A percentile compares a stretch with the other conserved stretches of the same genome.
These are phyloP conservation scores for Hybos culiciformis DNA, from an alignment of 2,888 invertebrate genomes.

Conservation along the genomic window DNA sequence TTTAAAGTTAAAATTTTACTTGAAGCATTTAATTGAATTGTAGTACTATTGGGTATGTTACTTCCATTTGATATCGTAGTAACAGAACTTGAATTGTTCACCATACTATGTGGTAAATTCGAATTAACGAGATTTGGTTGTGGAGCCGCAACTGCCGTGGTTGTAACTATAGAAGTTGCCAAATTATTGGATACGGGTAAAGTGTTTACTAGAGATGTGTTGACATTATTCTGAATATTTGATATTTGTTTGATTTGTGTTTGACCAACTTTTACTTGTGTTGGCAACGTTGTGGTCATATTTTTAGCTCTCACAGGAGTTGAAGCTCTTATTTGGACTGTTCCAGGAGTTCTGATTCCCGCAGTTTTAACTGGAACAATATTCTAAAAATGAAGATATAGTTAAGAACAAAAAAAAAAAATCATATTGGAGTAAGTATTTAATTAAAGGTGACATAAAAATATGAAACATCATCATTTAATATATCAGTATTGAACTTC, in stretches of 20 bases:
- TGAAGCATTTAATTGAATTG: constrained; percentile 5
- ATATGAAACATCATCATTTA: no score
- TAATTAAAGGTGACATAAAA: no score
- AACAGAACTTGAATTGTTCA: no score
- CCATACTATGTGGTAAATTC: constrained; percentile 25
- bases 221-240: constrained; percentile 11
- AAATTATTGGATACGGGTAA: constrained; percentile 16
- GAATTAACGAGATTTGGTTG: constrained; percentile 24
- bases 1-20: constrained; percentile 23
- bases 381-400: constrained; percentile 20
- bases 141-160: constrained; percentile 13
- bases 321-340: constrained; percentile 30
- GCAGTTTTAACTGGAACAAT: constrained; percentile 29
- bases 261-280: constrained; percentile 34
- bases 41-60: constrained; percentile 5
- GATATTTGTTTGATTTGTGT: constrained; percentile 34
- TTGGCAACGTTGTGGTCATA: constrained; percentile 16
- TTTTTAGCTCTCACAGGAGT: constrained; percentile 22
- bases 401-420: constrained; percentile 9
- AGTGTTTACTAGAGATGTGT: constrained; percentile 8
- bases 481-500: no score
- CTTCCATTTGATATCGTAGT: constrained; percentile 16
- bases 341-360: constrained; percentile 22
- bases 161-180: constrained; percentile 15
- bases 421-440: neutral